Evolutionary conservation across 2,888 invertebrate species (phyloP).

Genomic region (Lysandra coridon): DNA sequence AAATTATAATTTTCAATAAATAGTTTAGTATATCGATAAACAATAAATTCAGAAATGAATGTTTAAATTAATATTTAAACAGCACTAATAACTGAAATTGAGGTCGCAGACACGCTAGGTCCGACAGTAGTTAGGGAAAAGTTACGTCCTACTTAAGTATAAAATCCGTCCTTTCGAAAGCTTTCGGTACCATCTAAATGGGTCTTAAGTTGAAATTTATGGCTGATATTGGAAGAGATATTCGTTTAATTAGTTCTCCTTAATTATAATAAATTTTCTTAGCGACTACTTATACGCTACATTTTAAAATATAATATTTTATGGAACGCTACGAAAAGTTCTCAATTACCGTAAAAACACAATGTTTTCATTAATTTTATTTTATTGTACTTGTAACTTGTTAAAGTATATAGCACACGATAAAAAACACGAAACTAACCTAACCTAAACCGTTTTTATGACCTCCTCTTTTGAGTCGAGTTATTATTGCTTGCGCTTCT

Average conservation of each 20-base stretch:
- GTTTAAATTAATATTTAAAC: background rate
- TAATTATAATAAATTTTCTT: conserved; percentile 17
- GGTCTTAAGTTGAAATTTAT: conserved; percentile 22
- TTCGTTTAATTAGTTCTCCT: conserved; percentile 12
- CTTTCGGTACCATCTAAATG: conserved; percentile 20
- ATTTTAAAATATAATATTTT: background rate
- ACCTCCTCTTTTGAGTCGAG: background rate
- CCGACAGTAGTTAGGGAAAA: conserved; percentile 15
- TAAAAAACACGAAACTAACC: background rate
- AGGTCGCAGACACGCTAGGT: background rate
- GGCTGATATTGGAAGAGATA: conserved; percentile 16
- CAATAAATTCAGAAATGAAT: background rate
- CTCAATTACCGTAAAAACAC: background rate
- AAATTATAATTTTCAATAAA: no score
- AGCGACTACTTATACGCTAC: background rate
- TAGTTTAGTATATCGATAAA: background rate
- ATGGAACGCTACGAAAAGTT: background rate
- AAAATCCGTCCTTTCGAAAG: conserved; percentile 16
- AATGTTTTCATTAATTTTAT: background rate
- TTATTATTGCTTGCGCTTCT: background rate
- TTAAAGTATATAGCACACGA: background rate
- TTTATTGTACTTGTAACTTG: background rate
- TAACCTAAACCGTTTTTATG: background rate
- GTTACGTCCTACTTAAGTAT: conserved; percentile 22
- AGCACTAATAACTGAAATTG: conserved; percentile 13